A percentile compares a stretch with the other conserved stretches of the same genome.
These are phyloP conservation scores for Nipponia nippon DNA, from an alignment of 2,113 vertebrate species.

Conservation along the genomic window DNA sequence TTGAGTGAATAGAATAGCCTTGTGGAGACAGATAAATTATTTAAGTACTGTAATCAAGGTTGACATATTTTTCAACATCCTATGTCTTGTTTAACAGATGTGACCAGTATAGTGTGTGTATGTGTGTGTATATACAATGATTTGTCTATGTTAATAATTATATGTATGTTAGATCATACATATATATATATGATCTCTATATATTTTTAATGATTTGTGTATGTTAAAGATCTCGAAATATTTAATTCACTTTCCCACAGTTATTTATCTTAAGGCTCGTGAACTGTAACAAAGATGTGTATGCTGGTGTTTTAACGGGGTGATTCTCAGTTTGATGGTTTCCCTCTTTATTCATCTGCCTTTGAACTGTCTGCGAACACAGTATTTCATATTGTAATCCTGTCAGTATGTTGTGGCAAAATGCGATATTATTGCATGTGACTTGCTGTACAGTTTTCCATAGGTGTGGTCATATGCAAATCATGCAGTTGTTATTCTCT, in stretches of 20 bases:
- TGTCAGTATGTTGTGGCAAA: not conserved
- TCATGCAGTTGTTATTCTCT: not conserved
- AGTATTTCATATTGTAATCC: not conserved
- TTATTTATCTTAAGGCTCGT: not conserved
- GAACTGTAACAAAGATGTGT: not conserved
- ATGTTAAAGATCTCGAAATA: not conserved
- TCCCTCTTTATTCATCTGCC: not conserved
- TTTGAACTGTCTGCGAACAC: not conserved
- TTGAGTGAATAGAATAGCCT: not conserved
- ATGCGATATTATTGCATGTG: not conserved
- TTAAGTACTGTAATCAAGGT: not conserved
- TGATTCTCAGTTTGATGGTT: not conserved
- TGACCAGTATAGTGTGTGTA: not conserved
- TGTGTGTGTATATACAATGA: not conserved
- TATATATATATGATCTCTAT: not conserved
- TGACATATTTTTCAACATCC: not conserved
- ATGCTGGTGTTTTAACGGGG: not conserved
- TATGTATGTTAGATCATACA: not conserved
- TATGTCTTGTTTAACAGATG: not conserved
- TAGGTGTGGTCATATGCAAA: not conserved
- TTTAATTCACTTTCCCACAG: not conserved
- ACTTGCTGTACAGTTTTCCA: not conserved
- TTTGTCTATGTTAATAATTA: not conserved
- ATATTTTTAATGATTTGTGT: not conserved
- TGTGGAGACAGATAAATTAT: slow-evolving; percentile 8